phyloP scores from a whole-genome alignment of 2,113 vertebrate genomes.

The Scalopus aquaticus region DNA sequence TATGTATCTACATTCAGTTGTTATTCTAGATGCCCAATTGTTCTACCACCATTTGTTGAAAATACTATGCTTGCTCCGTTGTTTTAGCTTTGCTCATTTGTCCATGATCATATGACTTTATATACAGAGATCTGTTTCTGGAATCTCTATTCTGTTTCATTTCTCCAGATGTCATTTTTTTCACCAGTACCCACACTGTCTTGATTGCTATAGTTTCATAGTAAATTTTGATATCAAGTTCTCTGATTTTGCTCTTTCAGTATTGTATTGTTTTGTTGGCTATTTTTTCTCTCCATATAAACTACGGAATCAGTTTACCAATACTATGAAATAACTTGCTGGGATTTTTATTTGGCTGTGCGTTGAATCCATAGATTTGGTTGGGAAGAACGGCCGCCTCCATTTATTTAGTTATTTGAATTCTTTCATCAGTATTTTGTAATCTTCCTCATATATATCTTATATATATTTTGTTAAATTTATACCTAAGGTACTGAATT shows the following conservation, averaged over 20 bases:
- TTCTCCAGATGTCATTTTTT: neutral
- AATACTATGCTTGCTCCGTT: neutral
- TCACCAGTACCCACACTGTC: neutral
- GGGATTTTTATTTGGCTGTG: neutral
- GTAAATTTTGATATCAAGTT: neutral
- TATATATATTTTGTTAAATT: no score
- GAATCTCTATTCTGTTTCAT: neutral
- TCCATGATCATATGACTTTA: neutral
- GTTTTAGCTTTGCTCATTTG: neutral
- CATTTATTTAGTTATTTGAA: no score
- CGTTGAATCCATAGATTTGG: neutral
- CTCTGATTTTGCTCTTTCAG: neutral
- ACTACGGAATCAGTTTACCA: neutral
- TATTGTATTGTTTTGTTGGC: neutral
- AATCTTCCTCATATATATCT: no score
- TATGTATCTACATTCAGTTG: neutral
- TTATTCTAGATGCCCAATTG: neutral
- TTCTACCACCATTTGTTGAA: neutral
- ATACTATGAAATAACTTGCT: neutral
- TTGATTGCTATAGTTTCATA: neutral
- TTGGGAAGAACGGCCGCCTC: no score
- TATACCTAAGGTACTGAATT: no score
- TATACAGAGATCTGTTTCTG: neutral
- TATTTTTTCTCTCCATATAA: neutral
- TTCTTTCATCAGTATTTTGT: no score